Evolutionary conservation across 2,888 invertebrate genomes (phyloP), one percentile per base, ranked within the genome.

Genomic region (Chymomyza amoena): DNA sequence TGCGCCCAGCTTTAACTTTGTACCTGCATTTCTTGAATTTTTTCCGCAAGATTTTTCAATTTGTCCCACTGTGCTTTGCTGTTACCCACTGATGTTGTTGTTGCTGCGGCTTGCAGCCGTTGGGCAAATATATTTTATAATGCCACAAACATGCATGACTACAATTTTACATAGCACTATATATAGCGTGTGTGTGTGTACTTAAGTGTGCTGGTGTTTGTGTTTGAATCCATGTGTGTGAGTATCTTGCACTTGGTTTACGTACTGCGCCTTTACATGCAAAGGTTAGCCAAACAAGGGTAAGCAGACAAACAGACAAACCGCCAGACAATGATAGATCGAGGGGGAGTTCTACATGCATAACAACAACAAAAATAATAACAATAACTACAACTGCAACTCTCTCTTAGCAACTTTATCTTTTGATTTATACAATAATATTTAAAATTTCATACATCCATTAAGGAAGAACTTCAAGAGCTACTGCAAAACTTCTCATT

Each of bases 381-480:
- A 32, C 32, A 32, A 32, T 32, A 32, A 32, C 32, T 32, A 32
- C 32, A 32, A 32, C 32, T 32, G 32, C 32, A 32, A 32, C 32
- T 0, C 68, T 0, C 68, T 80, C 80, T 78, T 69, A 63, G 61
- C 36, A 72, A 80, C 76, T 80, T 79, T 83, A 87, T 83, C 73
- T 85, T 79, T 77, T 85, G 84, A 84, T 87, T 87, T 87, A 83
- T 81, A 81, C 73, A 86, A 87, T 81, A 80, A 76, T 84, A 84
- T 45, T 45, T 13, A 45, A 45, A 13, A 45, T 45, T 45, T 45
- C 39, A 45, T 45, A 45, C 39, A 15, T 45, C 10, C 39, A 45
- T 45, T 45, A 45, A 45, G 13, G 4, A 13, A 3, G 39, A 13
- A 45, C 39, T 45, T 45, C 13, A 45, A 13, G 13, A 45, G 39